Percentiles rank a stretch among this genome's conserved stretches.
Evolutionary conservation across 1,140 invertebrate species (phyloP).

Genomic region (Chymomyza costata): DNA sequence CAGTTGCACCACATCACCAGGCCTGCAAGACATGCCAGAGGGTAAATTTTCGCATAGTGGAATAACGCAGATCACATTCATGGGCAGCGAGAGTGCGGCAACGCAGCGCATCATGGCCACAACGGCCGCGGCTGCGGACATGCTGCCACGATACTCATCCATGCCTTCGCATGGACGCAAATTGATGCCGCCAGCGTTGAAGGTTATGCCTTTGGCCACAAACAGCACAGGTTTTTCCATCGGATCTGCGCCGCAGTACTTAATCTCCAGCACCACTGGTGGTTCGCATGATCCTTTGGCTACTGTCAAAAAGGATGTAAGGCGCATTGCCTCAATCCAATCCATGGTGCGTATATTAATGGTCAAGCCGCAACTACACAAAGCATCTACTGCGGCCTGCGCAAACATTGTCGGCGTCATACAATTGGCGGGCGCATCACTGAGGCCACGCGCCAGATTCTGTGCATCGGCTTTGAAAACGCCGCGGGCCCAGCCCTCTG

Average conservation of each 20-base stretch:
- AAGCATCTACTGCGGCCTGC: constrained; percentile 77
- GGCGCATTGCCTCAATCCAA: constrained; percentile 83
- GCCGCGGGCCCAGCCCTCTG: constrained; percentile 83
- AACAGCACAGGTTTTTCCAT: constrained; percentile 78
- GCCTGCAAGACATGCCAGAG: constrained; percentile 88
- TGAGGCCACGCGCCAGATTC: constrained; percentile 86
- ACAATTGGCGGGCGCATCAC: constrained; percentile 89
- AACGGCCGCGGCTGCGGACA: constrained; percentile 77
- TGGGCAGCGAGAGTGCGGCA: constrained; percentile 56
- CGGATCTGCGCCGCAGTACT: constrained; percentile 75
- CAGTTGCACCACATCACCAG: constrained; percentile 88
- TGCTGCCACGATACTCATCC: constrained; percentile 91
- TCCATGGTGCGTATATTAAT: constrained; percentile 81
- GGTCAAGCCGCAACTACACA: constrained; percentile 77
- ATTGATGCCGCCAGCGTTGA: constrained; percentile 90
- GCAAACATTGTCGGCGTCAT: constrained; percentile 91
- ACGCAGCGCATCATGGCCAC: constrained; percentile 58
- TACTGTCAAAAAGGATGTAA: constrained; percentile 86
- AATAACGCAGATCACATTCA: constrained; percentile 51
- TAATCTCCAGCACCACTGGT: constrained; percentile 84
- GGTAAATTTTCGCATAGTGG: constrained; percentile 92
- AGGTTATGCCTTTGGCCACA: constrained; percentile 92
- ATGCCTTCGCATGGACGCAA: constrained; percentile 81
- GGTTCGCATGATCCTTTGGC: constrained; percentile 84
- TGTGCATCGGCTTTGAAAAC: constrained; percentile 86